Evolutionary conservation across 2,113 vertebrate genomes (phyloP).

Genomic region (Alligator mississippiensis): DNA sequence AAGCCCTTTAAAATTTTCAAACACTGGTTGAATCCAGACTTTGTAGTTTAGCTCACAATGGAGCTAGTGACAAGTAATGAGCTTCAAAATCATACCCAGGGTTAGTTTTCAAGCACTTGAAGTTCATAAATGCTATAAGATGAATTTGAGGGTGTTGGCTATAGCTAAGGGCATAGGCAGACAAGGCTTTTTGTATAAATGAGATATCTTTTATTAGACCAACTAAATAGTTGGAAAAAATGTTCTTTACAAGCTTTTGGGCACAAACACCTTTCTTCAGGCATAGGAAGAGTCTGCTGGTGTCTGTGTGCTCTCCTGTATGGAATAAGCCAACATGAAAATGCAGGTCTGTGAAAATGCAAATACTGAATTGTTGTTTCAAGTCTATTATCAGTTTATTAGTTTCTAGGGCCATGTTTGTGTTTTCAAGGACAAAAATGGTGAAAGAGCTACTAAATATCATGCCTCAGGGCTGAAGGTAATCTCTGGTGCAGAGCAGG

Average conservation of each 20-base stretch:
- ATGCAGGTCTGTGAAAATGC: no score
- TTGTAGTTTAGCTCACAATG: background rate
- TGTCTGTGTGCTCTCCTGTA: no score
- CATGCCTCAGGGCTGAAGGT: background rate
- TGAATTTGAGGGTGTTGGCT: no score
- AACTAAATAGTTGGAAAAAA: no score
- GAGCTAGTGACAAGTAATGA: rapidly evolving
- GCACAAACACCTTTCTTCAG: no score
- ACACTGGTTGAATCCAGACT: background rate
- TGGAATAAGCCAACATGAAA: no score
- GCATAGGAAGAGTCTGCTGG: no score
- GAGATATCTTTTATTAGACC: no score
- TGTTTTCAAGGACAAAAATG: background rate
- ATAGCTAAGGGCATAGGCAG: no score
- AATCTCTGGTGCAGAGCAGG: background rate
- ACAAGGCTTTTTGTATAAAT: no score
- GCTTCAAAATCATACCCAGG: background rate
- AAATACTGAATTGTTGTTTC: background rate
- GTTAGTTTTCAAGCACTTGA: background rate
- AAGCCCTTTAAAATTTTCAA: background rate
- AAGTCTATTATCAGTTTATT: background rate
- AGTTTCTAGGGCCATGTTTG: background rate
- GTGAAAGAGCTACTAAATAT: background rate
- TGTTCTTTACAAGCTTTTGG: no score
- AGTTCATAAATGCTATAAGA: background rate